Evolutionary conservation across 2,113 vertebrate species (phyloP).

Genomic region (Taxidea taxus): DNA sequence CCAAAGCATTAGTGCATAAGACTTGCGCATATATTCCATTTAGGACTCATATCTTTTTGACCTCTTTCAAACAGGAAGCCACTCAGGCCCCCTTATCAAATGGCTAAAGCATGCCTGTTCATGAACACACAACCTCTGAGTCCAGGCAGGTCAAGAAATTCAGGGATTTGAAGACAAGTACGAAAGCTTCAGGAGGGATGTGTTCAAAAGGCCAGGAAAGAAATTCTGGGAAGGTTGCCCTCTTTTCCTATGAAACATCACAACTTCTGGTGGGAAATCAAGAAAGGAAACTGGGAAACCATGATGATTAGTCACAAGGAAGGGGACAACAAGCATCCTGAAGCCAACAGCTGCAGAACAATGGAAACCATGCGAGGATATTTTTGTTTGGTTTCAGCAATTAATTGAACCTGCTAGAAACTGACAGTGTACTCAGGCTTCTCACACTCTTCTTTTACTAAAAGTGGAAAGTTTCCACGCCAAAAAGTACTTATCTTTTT

Average conservation of each 20-base stretch:
- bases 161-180: neutral
- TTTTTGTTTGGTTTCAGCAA: conserved; percentile 82
- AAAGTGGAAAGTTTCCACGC: conserved; percentile 73
- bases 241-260: conserved; percentile 71
- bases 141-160: neutral
- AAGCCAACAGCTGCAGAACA: conserved; percentile 82
- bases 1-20: neutral
- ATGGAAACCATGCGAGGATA: conserved; percentile 76
- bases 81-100: conserved; percentile 6
- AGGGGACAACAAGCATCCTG: conserved; percentile 67
- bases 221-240: conserved; percentile 47
- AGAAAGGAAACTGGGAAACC: conserved; percentile 78
- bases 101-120: neutral
- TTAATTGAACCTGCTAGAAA: conserved; percentile 70
- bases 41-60: conserved; percentile 41
- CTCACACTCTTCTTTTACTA: conserved; percentile 62
- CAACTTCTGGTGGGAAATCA: conserved; percentile 77
- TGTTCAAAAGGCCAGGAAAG: conserved; percentile 45
- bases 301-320: conserved; percentile 72
- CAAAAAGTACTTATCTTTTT: conserved; percentile 77
- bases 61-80: conserved; percentile 49
- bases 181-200: neutral
- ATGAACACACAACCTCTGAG: neutral
- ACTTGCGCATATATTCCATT: neutral
- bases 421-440: conserved; percentile 62